phyloP scores from a whole-genome alignment of 2,113 vertebrate species.

The Ifrita kowaldi region DNA sequence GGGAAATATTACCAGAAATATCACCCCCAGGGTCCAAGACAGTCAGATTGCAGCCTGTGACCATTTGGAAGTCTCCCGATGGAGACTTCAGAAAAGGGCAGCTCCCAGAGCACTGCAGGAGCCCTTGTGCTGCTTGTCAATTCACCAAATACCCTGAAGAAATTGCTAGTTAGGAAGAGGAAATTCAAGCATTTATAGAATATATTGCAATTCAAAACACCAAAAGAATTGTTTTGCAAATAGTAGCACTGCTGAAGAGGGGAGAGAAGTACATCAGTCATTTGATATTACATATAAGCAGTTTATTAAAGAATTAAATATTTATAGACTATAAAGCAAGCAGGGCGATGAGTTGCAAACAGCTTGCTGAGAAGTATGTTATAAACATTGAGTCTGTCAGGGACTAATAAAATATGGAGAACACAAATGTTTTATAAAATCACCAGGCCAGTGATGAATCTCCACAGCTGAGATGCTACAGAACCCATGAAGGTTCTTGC shows the following conservation, averaged over 20 bases:
- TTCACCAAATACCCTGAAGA: constrained; percentile 55
- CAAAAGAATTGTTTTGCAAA: constrained; percentile 73
- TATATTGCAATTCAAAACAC: constrained; percentile 65
- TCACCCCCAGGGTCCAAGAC: not conserved
- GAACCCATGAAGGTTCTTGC: not conserved
- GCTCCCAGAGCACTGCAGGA: not conserved
- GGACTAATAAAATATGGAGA: constrained; percentile 72
- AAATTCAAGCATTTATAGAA: constrained; percentile 72
- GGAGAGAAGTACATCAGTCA: constrained; percentile 70
- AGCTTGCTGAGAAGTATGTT: constrained; percentile 75
- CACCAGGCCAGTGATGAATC: constrained; percentile 60
- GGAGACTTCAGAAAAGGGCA: not conserved
- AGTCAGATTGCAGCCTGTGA: not conserved
- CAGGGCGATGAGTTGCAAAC: constrained; percentile 73
- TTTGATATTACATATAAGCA: constrained; percentile 77
- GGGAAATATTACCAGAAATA: not conserved
- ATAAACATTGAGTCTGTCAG: constrained; percentile 75
- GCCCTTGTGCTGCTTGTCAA: constrained; percentile 42
- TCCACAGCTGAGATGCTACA: constrained; percentile 28
- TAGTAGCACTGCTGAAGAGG: constrained; percentile 66
- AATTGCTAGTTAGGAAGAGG: constrained; percentile 63
- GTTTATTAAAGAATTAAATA: constrained; percentile 84
- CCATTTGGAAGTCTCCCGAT: not conserved
- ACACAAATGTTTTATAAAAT: constrained; percentile 69
- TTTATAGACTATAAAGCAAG: constrained; percentile 79